A percentile compares a stretch with the other conserved stretches of the same genome.
phyloP scores from a whole-genome alignment of 2,113 vertebrate species.

The Cyanocitta stelleri region DNA sequence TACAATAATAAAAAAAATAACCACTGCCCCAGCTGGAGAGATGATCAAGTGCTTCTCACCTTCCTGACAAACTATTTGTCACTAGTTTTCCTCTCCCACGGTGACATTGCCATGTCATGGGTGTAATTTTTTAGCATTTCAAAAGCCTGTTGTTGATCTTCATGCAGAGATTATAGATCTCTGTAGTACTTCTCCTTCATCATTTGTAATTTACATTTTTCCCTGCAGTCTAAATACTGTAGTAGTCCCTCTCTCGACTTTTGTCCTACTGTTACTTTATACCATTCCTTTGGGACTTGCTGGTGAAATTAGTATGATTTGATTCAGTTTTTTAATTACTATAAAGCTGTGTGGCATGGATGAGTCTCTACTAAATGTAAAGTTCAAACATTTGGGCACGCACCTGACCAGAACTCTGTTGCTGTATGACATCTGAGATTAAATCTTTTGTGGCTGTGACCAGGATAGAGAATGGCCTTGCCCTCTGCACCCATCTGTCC shows the following conservation, averaged over 20 bases:
- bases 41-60: neutral
- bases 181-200: neutral
- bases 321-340: neutral
- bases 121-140: neutral
- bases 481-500: neutral
- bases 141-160: neutral
- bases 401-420: neutral
- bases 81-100: neutral
- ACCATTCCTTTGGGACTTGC: neutral
- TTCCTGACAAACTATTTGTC: neutral
- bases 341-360: neutral
- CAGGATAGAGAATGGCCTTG: fast-evolving
- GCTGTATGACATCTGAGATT: neutral
- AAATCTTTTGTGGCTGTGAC: neutral
- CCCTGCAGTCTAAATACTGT: neutral
- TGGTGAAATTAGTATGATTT: neutral
- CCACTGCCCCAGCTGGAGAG: neutral
- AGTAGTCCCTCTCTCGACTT: neutral
- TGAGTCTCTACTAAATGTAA: neutral
- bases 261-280: constrained; percentile 3
- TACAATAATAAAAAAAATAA: neutral
- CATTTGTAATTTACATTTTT: constrained; percentile 24
- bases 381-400: fast-evolving
- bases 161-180: constrained; percentile 17
- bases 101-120: neutral